These are phyloP conservation scores for Saturnia pavonia DNA, from an alignment of 2,888 invertebrate genomes.

Conservation along the genomic window DNA sequence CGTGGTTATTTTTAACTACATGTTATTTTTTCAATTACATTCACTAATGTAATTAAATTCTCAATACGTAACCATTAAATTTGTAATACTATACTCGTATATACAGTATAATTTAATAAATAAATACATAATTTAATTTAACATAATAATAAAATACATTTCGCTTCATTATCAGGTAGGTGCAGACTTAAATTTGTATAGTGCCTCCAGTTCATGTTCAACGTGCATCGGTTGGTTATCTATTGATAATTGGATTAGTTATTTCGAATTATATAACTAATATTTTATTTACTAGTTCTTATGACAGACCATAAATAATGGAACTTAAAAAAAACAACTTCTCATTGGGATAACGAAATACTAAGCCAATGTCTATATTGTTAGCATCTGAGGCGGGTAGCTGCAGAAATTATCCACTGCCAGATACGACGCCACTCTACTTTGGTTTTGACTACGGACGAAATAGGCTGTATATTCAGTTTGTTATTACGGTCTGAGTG, in stretches of 20 bases:
- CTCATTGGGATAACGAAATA: too few relatives aligned
- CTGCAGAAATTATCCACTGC: too few relatives aligned
- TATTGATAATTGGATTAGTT: neutral
- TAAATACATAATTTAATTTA: too few relatives aligned
- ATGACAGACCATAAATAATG: neutral
- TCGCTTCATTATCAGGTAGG: neutral
- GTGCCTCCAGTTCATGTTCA: neutral
- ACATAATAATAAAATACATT: slow-evolving; percentile 7
- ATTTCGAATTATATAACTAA: neutral
- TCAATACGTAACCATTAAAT: neutral
- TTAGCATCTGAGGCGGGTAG: too few relatives aligned
- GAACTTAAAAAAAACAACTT: neutral
- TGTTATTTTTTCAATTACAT: neutral
- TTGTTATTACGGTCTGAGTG: too few relatives aligned
- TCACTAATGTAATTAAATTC: neutral
- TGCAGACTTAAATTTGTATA: neutral
- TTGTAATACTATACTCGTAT: neutral
- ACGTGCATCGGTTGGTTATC: neutral
- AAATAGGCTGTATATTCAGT: too few relatives aligned
- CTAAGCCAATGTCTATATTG: too few relatives aligned
- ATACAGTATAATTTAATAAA: neutral
- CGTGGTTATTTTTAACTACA: neutral
- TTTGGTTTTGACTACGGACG: too few relatives aligned
- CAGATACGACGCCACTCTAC: too few relatives aligned
- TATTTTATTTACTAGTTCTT: neutral